These are phyloP conservation scores for Beroe forskalii DNA, from an alignment of 37 sponge, comb jelly and placozoan genomes.

Conservation along the genomic window DNA sequence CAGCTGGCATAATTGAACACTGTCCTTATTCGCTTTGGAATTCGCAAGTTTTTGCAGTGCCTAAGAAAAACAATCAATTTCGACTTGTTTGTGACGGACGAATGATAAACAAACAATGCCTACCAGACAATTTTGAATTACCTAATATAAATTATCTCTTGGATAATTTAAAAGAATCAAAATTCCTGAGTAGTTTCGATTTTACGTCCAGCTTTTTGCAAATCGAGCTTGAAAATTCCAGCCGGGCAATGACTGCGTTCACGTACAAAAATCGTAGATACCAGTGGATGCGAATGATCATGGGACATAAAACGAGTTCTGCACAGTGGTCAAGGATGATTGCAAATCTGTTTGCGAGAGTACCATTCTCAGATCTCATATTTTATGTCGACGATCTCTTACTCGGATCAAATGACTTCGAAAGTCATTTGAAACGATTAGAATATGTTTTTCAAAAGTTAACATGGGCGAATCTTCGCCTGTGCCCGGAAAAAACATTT, in stretches of 20 bases:
- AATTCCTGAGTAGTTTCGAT: too few species aligned
- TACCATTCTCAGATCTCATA: neutral
- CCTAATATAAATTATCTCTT: neutral
- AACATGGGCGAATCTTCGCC: neutral
- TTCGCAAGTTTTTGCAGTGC: neutral
- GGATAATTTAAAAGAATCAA: constrained; percentile 23
- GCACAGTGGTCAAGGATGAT: neutral
- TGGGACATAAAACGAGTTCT: neutral
- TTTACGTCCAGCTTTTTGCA: neutral
- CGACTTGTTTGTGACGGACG: neutral
- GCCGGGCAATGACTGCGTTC: neutral
- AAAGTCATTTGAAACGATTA: neutral
- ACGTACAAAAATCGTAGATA: too few species aligned
- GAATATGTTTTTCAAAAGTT: neutral
- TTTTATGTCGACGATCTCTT: constrained; percentile 6
- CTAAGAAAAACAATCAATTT: neutral
- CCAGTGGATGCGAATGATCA: neutral
- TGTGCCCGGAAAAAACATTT: neutral
- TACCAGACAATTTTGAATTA: constrained; percentile 22
- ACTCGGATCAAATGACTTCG: neutral
- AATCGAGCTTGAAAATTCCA: neutral
- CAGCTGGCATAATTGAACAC: too few species aligned
- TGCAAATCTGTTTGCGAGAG: neutral
- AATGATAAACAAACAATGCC: neutral
- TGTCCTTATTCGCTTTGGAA: neutral